Percentiles rank a stretch among this genome's conserved stretches.
Evolutionary conservation across 2,113 vertebrate genomes (phyloP).

Genomic region (Scartelaos histophorus): DNA sequence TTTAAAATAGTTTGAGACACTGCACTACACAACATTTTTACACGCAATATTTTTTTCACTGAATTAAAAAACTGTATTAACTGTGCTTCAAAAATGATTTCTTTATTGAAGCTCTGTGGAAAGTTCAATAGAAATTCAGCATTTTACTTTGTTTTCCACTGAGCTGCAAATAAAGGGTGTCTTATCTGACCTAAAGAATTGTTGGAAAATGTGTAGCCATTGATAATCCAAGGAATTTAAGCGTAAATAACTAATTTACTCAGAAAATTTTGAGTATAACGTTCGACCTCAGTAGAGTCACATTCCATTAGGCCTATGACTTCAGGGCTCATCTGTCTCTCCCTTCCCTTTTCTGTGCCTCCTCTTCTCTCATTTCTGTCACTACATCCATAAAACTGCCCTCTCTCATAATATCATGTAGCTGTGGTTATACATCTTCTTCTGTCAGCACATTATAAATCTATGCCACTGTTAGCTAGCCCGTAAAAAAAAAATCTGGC

Average conservation of each 20-base stretch:
- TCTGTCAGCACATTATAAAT: background rate
- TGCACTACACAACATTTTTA: too few species aligned
- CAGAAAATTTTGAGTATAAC: background rate
- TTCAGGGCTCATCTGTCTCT: background rate
- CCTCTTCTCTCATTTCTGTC: background rate
- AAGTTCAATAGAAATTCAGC: too few species aligned
- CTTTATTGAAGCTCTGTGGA: too few species aligned
- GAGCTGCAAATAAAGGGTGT: too few species aligned
- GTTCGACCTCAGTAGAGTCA: background rate
- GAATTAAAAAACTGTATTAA: too few species aligned
- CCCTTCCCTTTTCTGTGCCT: background rate
- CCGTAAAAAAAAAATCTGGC: background rate
- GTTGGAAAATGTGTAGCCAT: too few species aligned
- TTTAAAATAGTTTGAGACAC: too few species aligned
- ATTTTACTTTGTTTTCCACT: too few species aligned
- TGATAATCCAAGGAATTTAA: too few species aligned
- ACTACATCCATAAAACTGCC: conserved; percentile 1
- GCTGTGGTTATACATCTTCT: background rate
- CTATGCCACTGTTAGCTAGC: background rate
- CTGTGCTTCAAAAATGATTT: too few species aligned
- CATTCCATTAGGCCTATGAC: background rate
- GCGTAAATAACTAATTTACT: too few species aligned
- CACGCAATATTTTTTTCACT: too few species aligned
- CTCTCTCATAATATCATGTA: background rate
- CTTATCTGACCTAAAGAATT: background rate